phyloP scores from a whole-genome alignment of 2,888 invertebrate species.

The Erpobdella octoculata region DNA sequence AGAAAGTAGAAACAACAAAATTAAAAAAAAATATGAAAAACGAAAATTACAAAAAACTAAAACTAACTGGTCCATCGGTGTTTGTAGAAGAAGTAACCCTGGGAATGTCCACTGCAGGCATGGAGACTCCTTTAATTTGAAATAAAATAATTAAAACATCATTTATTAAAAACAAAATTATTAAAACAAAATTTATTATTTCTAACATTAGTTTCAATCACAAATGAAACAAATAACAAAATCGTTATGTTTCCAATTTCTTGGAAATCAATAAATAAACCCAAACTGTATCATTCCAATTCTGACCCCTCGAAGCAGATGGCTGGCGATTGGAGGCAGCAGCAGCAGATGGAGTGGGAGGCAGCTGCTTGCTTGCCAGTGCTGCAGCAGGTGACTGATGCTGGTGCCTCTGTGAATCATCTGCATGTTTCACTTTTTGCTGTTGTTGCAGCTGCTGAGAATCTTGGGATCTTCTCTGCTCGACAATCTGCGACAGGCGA shows the following conservation, averaged over 20 bases:
- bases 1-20: too few relatives aligned
- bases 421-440: neutral
- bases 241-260: too few relatives aligned
- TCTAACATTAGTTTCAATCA: neutral
- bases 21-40: neutral
- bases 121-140: neutral
- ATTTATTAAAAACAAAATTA: neutral
- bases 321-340: slow-evolving; percentile 4
- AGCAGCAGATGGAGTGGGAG: neutral
- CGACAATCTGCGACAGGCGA: slow-evolving; percentile 33
- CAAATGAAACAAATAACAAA: neutral
- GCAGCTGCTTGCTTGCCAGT: neutral
- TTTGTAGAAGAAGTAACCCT: slow-evolving; percentile 36
- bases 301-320: neutral
- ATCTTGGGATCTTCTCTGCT: slow-evolving; percentile 16
- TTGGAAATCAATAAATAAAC: neutral
- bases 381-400: neutral
- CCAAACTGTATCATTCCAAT: too few relatives aligned
- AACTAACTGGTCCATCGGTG: slow-evolving; percentile 38
- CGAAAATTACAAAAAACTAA: neutral
- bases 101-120: slow-evolving; percentile 4
- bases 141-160: neutral
- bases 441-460: slow-evolving; percentile 15
- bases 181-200: neutral
- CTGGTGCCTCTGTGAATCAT: neutral